phyloP scores from a whole-genome alignment of 2,113 vertebrate genomes.

The Grantiella picta region DNA sequence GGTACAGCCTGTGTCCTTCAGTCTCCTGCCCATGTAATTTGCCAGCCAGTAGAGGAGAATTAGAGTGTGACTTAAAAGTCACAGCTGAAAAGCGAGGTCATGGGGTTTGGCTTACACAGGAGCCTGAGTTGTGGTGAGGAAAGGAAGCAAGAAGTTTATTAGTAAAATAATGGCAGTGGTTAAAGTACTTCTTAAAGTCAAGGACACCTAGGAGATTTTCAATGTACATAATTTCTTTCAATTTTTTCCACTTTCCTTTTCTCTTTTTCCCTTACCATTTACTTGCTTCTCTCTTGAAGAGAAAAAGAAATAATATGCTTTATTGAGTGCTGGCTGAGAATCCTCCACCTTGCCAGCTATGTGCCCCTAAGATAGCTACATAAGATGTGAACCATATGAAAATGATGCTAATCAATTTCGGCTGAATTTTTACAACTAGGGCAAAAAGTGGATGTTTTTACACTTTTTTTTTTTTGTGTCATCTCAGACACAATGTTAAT shows the following conservation, averaged over 20 bases:
- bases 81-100: neutral
- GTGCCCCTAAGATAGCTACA: neutral
- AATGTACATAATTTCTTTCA: neutral
- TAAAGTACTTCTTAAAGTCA: neutral
- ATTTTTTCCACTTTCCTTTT: neutral
- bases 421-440: neutral
- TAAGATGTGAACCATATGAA: neutral
- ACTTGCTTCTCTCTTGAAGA: conserved; percentile 19
- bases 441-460: neutral
- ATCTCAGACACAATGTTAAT: neutral
- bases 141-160: neutral
- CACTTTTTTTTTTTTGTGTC: neutral
- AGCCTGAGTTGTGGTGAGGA: neutral
- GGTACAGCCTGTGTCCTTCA: neutral
- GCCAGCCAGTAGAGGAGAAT: conserved; percentile 33
- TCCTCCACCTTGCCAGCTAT: neutral
- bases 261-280: neutral
- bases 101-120: neutral
- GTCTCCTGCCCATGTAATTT: conserved; percentile 13
- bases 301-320: neutral
- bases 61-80: neutral
- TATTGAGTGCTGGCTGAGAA: neutral
- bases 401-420: conserved; percentile 6
- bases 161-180: neutral
- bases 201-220: neutral